phyloP scores from a whole-genome alignment of 2,888 invertebrate genomes.

The Argyra leucocephala region DNA sequence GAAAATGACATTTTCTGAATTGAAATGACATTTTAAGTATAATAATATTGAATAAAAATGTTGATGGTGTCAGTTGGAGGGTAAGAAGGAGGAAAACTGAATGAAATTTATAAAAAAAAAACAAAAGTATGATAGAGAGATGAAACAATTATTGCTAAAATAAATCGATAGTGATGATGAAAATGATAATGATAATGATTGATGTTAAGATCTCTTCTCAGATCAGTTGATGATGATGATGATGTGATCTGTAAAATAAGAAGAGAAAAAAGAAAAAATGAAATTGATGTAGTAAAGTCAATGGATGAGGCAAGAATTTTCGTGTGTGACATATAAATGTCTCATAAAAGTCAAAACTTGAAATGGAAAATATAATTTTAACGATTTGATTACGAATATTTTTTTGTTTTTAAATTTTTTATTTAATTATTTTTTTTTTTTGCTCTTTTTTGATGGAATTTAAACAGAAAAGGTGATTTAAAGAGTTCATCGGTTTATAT shows the following conservation, averaged over 20 bases:
- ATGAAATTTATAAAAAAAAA: too few species aligned
- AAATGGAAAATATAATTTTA: neutral
- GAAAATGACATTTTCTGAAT: neutral
- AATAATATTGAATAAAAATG: too few species aligned
- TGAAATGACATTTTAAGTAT: neutral
- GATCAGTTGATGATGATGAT: too few species aligned
- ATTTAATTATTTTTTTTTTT: neutral
- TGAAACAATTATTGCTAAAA: too few species aligned
- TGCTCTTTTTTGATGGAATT: neutral
- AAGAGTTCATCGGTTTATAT: neutral
- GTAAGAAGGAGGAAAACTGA: too few species aligned
- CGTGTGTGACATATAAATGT: constrained; percentile 6
- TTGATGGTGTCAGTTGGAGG: too few species aligned
- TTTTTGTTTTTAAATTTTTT: neutral
- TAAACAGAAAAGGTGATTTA: neutral
- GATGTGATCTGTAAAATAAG: neutral
- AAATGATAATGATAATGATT: neutral
- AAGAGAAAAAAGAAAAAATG: neutral
- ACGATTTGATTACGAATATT: neutral
- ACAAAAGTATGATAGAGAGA: too few species aligned
- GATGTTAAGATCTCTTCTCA: neutral
- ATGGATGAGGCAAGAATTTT: neutral
- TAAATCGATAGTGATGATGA: too few species aligned
- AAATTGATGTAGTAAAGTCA: neutral
- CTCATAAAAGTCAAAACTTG: neutral